These are phyloP conservation scores for Oscheius sp. DNA, from an alignment of 2,888 invertebrate genomes.

Conservation along the genomic window DNA sequence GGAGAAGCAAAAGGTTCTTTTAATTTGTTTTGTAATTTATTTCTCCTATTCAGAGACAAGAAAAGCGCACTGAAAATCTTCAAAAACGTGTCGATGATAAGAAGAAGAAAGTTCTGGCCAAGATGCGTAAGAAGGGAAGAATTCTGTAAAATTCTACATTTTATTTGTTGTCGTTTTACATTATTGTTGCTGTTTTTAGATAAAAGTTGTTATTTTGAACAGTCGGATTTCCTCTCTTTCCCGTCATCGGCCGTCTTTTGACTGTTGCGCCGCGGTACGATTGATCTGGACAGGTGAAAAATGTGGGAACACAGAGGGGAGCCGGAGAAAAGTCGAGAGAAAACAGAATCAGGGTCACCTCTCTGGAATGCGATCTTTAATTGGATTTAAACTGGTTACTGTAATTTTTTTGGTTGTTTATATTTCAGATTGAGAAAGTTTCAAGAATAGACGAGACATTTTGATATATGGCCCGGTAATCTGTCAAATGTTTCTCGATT, in stretches of 20 bases:
- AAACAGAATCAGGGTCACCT: neutral
- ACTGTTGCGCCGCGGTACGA: slow-evolving; percentile 23
- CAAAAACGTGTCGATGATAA: slow-evolving; percentile 62
- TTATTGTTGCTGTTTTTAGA: slow-evolving; percentile 16
- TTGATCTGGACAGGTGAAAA: slow-evolving; percentile 31
- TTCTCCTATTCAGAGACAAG: slow-evolving; percentile 78
- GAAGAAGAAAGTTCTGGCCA: slow-evolving; percentile 61
- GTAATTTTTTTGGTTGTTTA: too few relatives aligned
- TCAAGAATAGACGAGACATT: too few relatives aligned
- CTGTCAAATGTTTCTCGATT: too few relatives aligned
- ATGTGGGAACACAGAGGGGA: slow-evolving; percentile 32
- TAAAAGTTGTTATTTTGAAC: neutral
- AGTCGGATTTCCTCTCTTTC: neutral
- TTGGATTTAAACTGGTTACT: too few relatives aligned
- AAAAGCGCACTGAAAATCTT: slow-evolving; percentile 73
- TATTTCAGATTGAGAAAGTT: too few relatives aligned
- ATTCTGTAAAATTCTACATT: slow-evolving; percentile 45
- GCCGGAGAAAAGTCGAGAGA: slow-evolving; percentile 6
- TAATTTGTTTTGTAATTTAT: neutral
- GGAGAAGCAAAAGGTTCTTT: slow-evolving; percentile 43
- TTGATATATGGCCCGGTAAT: too few relatives aligned
- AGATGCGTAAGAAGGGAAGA: slow-evolving; percentile 64
- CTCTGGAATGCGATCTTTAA: too few relatives aligned
- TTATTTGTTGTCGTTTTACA: neutral
- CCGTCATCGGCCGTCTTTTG: neutral